These are phyloP conservation scores for Oophaga pumilio DNA, from an alignment of 2,113 vertebrate species.

Conservation along the genomic window DNA sequence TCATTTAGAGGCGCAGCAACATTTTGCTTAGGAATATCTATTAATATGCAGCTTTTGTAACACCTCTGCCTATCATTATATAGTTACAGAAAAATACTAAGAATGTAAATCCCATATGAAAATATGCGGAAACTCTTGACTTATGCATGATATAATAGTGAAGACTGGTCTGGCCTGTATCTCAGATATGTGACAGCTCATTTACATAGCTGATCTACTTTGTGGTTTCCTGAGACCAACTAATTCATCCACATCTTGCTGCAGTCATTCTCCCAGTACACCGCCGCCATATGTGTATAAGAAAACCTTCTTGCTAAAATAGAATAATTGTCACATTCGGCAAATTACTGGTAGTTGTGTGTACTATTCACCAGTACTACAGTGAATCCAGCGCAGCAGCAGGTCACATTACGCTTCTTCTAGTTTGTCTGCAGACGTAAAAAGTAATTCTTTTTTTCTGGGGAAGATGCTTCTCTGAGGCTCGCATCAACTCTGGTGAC, in stretches of 20 bases:
- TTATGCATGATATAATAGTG: too few species aligned
- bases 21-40: too few species aligned
- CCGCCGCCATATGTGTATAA: not conserved
- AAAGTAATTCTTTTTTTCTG: constrained; percentile 24
- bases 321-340: not conserved
- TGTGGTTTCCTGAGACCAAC: not conserved
- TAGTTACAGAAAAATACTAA: not conserved
- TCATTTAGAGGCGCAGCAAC: too few species aligned
- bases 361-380: not conserved
- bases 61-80: not conserved
- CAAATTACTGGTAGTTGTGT: constrained; percentile 34
- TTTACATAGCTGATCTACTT: not conserved
- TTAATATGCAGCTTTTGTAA: not conserved
- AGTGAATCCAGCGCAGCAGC: not conserved
- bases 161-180: not conserved
- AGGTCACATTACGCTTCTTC: not conserved
- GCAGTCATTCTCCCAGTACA: not conserved
- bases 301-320: constrained; percentile 26
- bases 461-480: constrained; percentile 10
- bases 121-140: not conserved
- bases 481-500: not conserved
- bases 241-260: not conserved
- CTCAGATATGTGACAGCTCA: not conserved
- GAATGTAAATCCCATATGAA: not conserved
- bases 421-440: constrained; percentile 1